Conservation (phyloP, 2,113 vertebrate genomes). For the Sula dactylatra region DNA sequence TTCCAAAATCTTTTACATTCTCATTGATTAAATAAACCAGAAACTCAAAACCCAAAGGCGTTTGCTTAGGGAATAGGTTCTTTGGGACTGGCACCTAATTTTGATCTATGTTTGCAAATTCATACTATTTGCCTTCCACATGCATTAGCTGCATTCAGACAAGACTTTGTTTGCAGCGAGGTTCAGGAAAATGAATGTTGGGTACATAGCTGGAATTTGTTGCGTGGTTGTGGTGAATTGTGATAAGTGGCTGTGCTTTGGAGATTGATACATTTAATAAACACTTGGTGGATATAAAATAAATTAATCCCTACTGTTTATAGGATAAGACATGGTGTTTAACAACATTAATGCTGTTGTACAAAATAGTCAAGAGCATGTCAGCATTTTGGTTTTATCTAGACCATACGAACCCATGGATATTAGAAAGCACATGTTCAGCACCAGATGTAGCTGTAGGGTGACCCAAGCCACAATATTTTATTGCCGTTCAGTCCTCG, state of each 20-base stretch:
- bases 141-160: neutral
- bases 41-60: neutral
- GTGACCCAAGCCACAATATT: neutral
- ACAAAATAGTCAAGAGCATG: neutral
- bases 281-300: neutral
- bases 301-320: constrained; percentile 18
- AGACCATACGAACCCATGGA: neutral
- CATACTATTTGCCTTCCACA: neutral
- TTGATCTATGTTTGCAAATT: neutral
- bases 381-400: neutral
- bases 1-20: neutral
- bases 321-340: neutral
- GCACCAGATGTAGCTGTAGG: neutral
- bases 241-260: neutral
- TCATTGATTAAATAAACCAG: neutral
- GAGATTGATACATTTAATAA: neutral
- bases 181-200: neutral
- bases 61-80: neutral
- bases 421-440: neutral
- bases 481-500: neutral
- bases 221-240: neutral
- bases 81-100: neutral
- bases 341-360: neutral
- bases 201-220: neutral
- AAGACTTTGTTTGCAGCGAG: neutral